Conservation (phyloP, 35 echinoderm and acorn worm species). For the Nesometra sesokonis region DNA sequence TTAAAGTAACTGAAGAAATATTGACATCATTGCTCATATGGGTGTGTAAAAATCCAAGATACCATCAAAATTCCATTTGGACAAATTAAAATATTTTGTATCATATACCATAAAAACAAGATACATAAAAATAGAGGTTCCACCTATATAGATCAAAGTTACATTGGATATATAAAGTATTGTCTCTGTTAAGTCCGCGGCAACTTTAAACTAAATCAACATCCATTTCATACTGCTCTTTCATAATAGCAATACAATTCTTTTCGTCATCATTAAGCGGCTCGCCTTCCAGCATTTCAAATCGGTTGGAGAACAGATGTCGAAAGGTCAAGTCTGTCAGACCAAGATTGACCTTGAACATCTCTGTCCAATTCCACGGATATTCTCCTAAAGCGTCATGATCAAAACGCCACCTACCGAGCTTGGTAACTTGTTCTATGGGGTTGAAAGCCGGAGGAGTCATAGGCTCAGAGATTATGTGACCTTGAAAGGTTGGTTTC, state of each 20-base stretch:
- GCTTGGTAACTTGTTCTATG: background rate
- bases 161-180: no score
- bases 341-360: background rate
- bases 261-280: background rate
- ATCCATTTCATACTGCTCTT: background rate
- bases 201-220: background rate
- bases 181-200: no score
- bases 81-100: no score
- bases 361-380: background rate
- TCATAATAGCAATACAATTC: background rate
- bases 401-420: background rate
- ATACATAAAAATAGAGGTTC: no score
- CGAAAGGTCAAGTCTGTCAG: background rate
- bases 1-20: no score
- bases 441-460: background rate
- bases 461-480: background rate
- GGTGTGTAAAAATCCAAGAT: no score
- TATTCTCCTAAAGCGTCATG: background rate
- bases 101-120: no score
- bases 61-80: no score
- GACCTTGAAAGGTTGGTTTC: background rate
- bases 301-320: background rate
- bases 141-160: no score
- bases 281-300: background rate
- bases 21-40: no score